Evolutionary conservation across 2,113 vertebrate genomes (phyloP), one percentile per base, ranked within the genome.

Genomic region (Melanostigma gelatinosum): DNA sequence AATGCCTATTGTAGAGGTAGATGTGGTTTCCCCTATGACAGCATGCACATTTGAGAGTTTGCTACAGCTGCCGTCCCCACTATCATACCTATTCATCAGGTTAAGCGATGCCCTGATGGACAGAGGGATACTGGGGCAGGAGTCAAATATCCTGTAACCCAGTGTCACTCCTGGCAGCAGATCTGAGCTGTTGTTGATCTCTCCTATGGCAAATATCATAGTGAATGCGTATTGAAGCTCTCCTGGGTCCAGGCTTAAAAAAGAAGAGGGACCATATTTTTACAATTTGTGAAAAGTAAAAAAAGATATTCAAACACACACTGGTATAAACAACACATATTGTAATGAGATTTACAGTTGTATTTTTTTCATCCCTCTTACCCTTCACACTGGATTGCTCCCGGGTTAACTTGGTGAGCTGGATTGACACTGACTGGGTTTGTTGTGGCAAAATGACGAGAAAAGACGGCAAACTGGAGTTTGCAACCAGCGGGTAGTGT

Each of bases 201-300:
- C 93, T 54, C 93, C 88, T 72, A 95, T 94, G 38, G 92, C 93
- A 91, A 95, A 96, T 66, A 96, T 93, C 95, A 96, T 95, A 20
- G 94, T 93, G 72, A 89, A 92, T 0, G 94, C 93, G 76, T 94
- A 94, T 80, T 94, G 94, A 66, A 95, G 88, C 70, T 94, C 93
- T 65, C 93, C 93, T 61, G 91, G 88, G 74, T 95, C 93, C 74
- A 95, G 77, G 48, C 95, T 95, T 62, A 38, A 73, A 73, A 83
- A 40, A 72, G 0, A 5, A 32, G 3, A 38, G 42, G 6, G 8
- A 18, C 2, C 18, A 65, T 61, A 12, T 11, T 38, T 32, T 3
- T 10, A 54, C 3, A 50, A 36, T 34, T 64, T 79, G 4, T 18
- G 24, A 61, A 58, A 83, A 1, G 1, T 24, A 52, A 34, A 27